These are phyloP conservation scores for Planococcus citri DNA, from an alignment of 1,140 invertebrate genomes.

Conservation along the genomic window DNA sequence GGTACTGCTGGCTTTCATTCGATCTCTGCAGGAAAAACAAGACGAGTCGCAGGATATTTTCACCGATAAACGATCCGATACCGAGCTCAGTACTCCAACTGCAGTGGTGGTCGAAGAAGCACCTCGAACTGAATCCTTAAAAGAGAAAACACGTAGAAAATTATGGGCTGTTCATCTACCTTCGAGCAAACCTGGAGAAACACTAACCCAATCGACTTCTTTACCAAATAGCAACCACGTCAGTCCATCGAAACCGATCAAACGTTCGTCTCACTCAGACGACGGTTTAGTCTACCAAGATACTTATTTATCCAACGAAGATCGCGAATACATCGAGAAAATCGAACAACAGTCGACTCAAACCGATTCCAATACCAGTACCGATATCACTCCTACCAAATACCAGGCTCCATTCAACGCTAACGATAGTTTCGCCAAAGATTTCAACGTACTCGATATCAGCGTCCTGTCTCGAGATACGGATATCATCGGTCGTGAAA, in stretches of 20 bases:
- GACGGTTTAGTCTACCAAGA: background rate
- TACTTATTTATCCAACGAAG: background rate
- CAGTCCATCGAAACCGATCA: background rate
- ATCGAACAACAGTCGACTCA: background rate
- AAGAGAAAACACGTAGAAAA: background rate
- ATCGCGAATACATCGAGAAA: background rate
- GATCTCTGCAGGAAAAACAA: background rate
- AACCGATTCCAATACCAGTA: background rate
- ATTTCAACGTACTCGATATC: background rate
- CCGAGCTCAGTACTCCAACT: too few species aligned
- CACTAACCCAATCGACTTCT: background rate
- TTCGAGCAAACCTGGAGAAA: background rate
- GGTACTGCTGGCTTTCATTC: slow-evolving; percentile 18
- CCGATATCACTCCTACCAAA: too few species aligned
- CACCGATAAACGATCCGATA: background rate
- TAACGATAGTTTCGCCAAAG: background rate
- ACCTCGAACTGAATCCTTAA: too few species aligned
- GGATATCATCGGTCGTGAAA: background rate
- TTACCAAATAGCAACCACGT: background rate
- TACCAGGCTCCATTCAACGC: background rate
- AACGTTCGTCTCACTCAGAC: background rate
- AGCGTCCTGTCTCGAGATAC: background rate
- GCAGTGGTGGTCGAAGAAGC: too few species aligned
- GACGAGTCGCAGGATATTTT: background rate
- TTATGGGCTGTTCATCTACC: background rate